phyloP scores from a whole-genome alignment of 2,888 invertebrate species.

The Parasteatoda lunata region DNA sequence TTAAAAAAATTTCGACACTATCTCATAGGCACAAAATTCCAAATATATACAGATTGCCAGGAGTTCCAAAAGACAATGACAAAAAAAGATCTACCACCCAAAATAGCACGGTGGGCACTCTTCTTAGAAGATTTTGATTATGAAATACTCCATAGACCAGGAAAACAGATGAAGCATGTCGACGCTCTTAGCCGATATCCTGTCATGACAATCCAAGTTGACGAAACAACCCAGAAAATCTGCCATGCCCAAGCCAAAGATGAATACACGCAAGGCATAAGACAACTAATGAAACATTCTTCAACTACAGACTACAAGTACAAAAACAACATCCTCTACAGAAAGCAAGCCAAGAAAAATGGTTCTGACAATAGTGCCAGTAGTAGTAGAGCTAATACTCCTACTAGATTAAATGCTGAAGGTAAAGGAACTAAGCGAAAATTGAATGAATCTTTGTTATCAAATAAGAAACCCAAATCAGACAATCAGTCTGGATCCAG shows the following conservation, averaged over 20 bases:
- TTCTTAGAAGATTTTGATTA: background rate
- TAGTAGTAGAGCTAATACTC: conserved; percentile 70
- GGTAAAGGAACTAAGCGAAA: no score
- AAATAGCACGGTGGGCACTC: background rate
- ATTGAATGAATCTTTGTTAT: no score
- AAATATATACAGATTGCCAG: background rate
- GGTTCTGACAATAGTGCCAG: conserved; percentile 68
- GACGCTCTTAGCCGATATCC: background rate
- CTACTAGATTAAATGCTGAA: conserved; percentile 61
- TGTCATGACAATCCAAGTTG: background rate
- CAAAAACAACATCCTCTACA: no score
- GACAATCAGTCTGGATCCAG: no score
- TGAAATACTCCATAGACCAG: background rate
- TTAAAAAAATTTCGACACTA: background rate
- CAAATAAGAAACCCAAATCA: no score
- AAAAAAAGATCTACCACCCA: background rate
- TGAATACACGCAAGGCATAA: no score
- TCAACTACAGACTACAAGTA: no score
- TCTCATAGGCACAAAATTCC: background rate
- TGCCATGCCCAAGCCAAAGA: no score
- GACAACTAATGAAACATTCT: no score
- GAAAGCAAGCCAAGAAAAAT: conserved; percentile 71
- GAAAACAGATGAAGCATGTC: background rate
- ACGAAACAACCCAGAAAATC: background rate
- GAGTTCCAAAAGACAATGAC: background rate